These are phyloP conservation scores for Parotocinclus haroldoi DNA, from an alignment of 2,797 vertebrate genomes.

Conservation along the genomic window DNA sequence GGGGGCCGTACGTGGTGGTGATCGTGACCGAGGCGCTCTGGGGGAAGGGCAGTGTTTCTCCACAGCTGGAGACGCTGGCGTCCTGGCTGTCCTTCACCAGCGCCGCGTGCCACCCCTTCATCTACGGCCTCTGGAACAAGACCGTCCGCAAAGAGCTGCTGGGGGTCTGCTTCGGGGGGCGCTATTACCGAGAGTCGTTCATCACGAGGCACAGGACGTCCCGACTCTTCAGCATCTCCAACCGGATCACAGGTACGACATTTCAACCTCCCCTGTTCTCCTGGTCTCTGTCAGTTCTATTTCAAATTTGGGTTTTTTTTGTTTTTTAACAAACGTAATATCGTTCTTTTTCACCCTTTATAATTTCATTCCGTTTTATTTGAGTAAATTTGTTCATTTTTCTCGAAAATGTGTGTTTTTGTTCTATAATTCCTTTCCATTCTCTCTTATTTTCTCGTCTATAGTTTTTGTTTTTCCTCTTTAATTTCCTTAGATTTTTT, in stretches of 20 bases:
- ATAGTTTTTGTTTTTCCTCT: no score
- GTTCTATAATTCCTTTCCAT: no score
- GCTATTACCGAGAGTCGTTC: slow-evolving; percentile 91
- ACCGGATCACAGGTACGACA: slow-evolving; percentile 93
- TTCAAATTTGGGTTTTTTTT: no score
- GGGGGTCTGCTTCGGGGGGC: slow-evolving; percentile 94
- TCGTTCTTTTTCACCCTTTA: no score
- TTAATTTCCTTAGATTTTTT: no score
- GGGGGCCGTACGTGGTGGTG: slow-evolving; percentile 92
- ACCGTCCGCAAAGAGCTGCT: slow-evolving; percentile 95
- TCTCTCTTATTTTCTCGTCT: no score
- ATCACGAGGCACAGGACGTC: slow-evolving; percentile 85
- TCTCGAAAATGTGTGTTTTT: no score
- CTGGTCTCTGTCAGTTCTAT: no score
- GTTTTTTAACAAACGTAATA: no score
- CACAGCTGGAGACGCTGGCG: slow-evolving; percentile 86
- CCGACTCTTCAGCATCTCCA: slow-evolving; percentile 95
- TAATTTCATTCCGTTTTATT: no score
- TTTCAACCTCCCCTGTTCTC: no score
- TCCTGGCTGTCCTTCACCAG: slow-evolving; percentile 95
- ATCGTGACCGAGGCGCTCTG: slow-evolving; percentile 89
- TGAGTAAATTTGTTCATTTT: no score
- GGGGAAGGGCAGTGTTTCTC: slow-evolving; percentile 86
- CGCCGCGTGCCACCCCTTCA: slow-evolving; percentile 90
- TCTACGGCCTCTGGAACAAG: slow-evolving; percentile 98